Conservation (phyloP, 53 echinoderm and acorn worm species). For the Holothuria leucospilota region DNA sequence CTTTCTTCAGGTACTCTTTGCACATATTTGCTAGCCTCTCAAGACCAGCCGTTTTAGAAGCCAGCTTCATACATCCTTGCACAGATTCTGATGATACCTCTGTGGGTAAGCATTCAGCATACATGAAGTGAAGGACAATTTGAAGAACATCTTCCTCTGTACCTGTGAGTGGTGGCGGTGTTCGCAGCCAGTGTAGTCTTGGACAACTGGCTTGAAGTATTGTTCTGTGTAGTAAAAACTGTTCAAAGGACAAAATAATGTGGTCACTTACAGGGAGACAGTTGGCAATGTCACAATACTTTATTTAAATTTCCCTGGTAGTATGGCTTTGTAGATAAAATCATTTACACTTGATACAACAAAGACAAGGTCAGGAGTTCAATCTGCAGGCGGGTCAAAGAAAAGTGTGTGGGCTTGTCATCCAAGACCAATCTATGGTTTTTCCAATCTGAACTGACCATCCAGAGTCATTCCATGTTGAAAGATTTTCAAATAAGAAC, state of each 20-base stretch:
- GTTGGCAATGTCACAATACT: no score
- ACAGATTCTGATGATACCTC: slow-evolving; percentile 61
- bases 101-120: slow-evolving; percentile 80
- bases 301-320: no score
- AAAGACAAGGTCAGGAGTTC: no score
- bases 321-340: no score
- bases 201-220: slow-evolving; percentile 34
- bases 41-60: slow-evolving; percentile 72
- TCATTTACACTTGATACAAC: no score
- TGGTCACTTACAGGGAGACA: no score
- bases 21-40: slow-evolving; percentile 64
- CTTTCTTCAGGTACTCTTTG: slow-evolving; percentile 71
- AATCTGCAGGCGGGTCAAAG: no score
- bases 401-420: no score
- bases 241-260: not conserved
- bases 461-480: no score
- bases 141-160: slow-evolving; percentile 56
- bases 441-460: no score
- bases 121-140: slow-evolving; percentile 70
- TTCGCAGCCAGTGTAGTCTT: slow-evolving; percentile 28
- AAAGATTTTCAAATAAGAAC: no score
- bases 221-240: slow-evolving; percentile 29
- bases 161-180: slow-evolving; percentile 70
- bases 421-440: no score
- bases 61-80: slow-evolving; percentile 58